Base-by-base conservation (phyloP, 2,113 vertebrate species). In the Acanthochromis polyacanthus region DNA sequence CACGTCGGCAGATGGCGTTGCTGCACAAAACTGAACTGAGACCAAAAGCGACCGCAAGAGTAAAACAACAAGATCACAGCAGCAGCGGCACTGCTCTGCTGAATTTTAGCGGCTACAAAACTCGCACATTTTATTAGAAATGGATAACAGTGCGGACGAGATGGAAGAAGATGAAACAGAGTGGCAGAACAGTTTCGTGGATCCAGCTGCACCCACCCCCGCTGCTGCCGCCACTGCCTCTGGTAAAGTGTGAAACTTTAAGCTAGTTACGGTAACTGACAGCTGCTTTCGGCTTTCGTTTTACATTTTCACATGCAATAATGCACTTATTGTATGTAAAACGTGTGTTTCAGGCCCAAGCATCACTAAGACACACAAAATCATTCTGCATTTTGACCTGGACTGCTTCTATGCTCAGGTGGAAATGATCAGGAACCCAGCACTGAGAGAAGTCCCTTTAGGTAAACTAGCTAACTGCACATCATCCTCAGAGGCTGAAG, bases 371-470 rank as follows among this genome's bases (percentile, higher is more conserved):
- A 55, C 30, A 8, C 76, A 82, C 23, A 92, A 93, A 85, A 94
- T 97, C 58, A 92, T 98, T 52, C 71, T 96, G 5, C 97, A 98
- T 51, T 74, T 98, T 60, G 97, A 99, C 85, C 70, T 98, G 91
- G 97, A 99, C 75, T 98, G 97, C 76, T 98, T 96, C 89, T 99
- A 98, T 4, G 96, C 97, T 0, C 97, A 98, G 89, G 96, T 98
- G 58, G 97, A 98, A 90, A 98, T 96, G 96, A 94, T 97, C 82
- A 94, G 91, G 52, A 95, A 97, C 68, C 97, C 97, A 17, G 91
- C 94, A 17, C 83, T 98, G 45, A 94, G 93, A 88, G 89, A 89
- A 51, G 95, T 95, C 55, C 97, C 97, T 88, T 83, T 98, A 90
- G 97, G 97, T 99, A 95, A 75, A 92, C 63, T 32, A 0, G 53